Base-by-base conservation (phyloP, 2,113 vertebrate species). In the Laticauda colubrina region DNA sequence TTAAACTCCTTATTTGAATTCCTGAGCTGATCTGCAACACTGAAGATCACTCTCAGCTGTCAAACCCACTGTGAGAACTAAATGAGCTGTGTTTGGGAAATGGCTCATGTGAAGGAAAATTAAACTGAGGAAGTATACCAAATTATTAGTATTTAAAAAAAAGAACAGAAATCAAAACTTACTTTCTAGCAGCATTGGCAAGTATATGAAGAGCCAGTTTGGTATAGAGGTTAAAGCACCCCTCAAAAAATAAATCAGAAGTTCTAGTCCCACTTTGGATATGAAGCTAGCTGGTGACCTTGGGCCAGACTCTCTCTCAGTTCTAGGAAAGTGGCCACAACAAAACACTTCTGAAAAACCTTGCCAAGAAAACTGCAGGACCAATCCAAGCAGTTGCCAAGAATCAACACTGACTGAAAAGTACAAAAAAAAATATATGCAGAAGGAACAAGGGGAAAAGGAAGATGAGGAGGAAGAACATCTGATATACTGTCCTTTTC, bases 1-100 rank as follows among this genome's bases (percentile, higher is more conserved):
- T 97, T 96, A 96, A 95, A 91, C 2, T 91, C 7, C 55, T 29
- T 2, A 43, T 95, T 61, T 94, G 95, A 94, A 95, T 95, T 95
- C 90, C 87, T 95, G 90, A 94, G 81, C 87, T 94, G 94, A 93
- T 93, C 94, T 97, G 91, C 93, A 95, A 88, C 89, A 92, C 0
- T 3, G n/a, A 94, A 91, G 89, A 92, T 56, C 29, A 23, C 0
- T 56, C 24, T 87, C 91, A 48, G 92, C 86, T 86, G 48, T 91
- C 61, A 69, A 94, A 85, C 85, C 54, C 45, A 94, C 54, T 94
- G 90, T 93, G 93, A 95, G 85, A 81, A 39, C 93, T 90, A 94
- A 94, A 96, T 87, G 48, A 53, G 45, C 39, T 51, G 85, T 55
- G 91, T 92, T 64, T 88, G 0, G 2, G 57, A 93, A 81, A 29